Evolutionary conservation across 2,113 vertebrate genomes (phyloP).

Genomic region (Muntiacus muntjak): DNA sequence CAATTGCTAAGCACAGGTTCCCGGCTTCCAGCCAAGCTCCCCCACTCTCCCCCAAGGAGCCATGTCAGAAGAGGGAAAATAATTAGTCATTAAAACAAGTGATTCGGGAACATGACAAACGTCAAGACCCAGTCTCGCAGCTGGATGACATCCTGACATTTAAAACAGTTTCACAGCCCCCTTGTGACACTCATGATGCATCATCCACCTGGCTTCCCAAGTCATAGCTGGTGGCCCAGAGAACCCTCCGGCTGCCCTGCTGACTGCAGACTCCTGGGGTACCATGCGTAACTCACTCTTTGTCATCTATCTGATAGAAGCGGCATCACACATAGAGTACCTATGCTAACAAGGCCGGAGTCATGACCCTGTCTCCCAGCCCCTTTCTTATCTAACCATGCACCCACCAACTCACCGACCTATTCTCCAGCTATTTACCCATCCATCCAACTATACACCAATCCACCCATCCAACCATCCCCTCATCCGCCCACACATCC

Average conservation of each 20-base stretch:
- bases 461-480: background rate
- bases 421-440: no score
- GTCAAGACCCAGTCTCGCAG: background rate
- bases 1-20: background rate
- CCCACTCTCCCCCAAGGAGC: background rate
- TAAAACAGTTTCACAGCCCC: background rate
- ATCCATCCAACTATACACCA: background rate
- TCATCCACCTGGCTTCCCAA: background rate
- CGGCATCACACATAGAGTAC: background rate
- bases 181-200: background rate
- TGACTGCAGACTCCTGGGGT: background rate
- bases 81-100: conserved; percentile 68
- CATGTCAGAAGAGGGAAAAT: conserved; percentile 58
- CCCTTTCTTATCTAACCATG: background rate
- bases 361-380: background rate
- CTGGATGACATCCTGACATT: conserved; percentile 46
- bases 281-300: background rate
- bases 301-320: background rate
- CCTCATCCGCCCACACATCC: background rate
- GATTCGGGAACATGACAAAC: conserved; percentile 41
- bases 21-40: conserved; percentile 33
- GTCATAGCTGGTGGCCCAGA: background rate
- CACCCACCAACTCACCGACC: background rate
- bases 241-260: background rate
- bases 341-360: background rate